Base-by-base conservation (phyloP, 2,888 invertebrate species). In the Drosophila testacea region DNA sequence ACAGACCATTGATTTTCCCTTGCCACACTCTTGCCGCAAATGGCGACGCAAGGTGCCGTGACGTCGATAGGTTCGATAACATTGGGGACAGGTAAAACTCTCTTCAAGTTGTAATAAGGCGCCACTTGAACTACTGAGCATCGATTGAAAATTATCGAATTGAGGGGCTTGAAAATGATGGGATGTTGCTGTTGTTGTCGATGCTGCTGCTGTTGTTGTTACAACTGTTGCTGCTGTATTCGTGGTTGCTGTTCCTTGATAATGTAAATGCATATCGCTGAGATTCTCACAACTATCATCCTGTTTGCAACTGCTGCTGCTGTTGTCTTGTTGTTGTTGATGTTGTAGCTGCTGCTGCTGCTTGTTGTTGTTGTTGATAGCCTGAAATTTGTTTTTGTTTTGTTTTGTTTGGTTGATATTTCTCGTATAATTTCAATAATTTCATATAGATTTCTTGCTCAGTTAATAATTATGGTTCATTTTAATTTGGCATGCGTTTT, bases 21-120 rank as follows among this genome's bases (percentile, higher is more conserved):
- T 93, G 51, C 94, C 94, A 79, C 94, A 94, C 83, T 94, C 94
- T 77, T 94, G 93, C 6, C 93, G 92, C 81, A 93, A 82, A 80
- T 94, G 94, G 47, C 93, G 92, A 44, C 93, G 92, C 64, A 95
- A 90, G n/a, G 94, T 94, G 74, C 93, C 94, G 79, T 93, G 92
- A 41, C 93, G 93, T 52, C 94, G 93, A 89, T 94, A 94, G 34
- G 93, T 93, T 54, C 94, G 93, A 79, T 92, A 93, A 79, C 94
- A 94, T 77, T 92, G 92, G 47, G 91, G 92, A 62, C 93, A 93
- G 6, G 92, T 90, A 68, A 90, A 92, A 67, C 90, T 92, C 75
- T 92, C 92, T 77, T 92, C 92, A 38, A 56, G 50, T 70, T 44
- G 69, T 66, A 44, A 70, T 64, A 10, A 51, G 9, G 57, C 60